phyloP scores from a whole-genome alignment of 2,888 invertebrate species.

The Pycnomerus fuliginosus region DNA sequence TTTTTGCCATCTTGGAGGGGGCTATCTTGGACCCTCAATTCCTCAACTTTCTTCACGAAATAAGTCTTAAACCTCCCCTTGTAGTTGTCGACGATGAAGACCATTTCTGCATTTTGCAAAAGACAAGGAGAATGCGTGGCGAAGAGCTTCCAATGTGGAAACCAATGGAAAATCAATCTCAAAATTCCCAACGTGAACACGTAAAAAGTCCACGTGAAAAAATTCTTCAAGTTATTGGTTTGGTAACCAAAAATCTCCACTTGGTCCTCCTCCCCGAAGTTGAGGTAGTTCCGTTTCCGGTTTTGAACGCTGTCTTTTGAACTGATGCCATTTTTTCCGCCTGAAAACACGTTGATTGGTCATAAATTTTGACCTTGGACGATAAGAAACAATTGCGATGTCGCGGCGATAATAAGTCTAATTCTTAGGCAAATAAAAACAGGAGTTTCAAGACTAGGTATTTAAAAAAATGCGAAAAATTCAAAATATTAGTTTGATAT shows the following conservation, averaged over 20 bases:
- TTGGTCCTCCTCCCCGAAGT: conserved; percentile 46
- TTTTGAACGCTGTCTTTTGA: conserved; percentile 16
- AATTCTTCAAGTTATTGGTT: conserved; percentile 52
- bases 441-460: no score
- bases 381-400: no score
- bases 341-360: no score
- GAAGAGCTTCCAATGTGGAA: conserved; percentile 73
- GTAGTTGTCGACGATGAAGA: conserved; percentile 75
- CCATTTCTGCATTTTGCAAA: conserved; percentile 72
- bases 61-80: conserved; percentile 71
- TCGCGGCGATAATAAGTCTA: no score
- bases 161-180: conserved; percentile 86
- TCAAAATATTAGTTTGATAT: no score
- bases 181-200: conserved; percentile 72
- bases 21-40: conserved; percentile 54
- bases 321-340: conserved; percentile 13
- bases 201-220: conserved; percentile 62
- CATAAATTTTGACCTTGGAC: no score
- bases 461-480: no score
- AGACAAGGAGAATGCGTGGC: conserved; percentile 70
- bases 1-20: conserved; percentile 46
- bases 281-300: conserved; percentile 33
- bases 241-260: conserved; percentile 67
- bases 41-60: conserved; percentile 63
- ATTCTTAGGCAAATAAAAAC: no score